Evolutionary conservation across 1,140 invertebrate genomes (phyloP).

Genomic region (Philopotamus ludificatus): DNA sequence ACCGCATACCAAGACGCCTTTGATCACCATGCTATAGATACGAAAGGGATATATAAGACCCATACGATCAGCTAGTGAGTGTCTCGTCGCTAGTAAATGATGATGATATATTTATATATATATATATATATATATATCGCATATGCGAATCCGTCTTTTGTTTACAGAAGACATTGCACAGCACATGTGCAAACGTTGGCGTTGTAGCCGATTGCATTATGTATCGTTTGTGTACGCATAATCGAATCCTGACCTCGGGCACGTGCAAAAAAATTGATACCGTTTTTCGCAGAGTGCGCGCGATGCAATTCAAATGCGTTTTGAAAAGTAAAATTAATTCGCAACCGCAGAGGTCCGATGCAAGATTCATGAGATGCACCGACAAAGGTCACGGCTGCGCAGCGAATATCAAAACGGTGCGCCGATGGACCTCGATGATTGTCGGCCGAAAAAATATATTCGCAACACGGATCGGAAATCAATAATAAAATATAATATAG

Average conservation of each 20-base stretch:
- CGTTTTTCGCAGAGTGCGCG: not conserved
- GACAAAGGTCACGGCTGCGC: slow-evolving; percentile 18
- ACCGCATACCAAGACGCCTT: too few species aligned
- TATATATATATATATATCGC: too few species aligned
- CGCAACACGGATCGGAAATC: not conserved
- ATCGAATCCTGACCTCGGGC: slow-evolving; percentile 6
- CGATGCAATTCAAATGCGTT: slow-evolving; percentile 2
- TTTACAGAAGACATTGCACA: too few species aligned
- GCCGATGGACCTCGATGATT: too few species aligned
- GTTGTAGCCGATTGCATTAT: not conserved
- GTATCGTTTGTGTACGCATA: not conserved
- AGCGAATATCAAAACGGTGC: not conserved
- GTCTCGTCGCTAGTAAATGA: too few species aligned
- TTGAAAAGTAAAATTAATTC: slow-evolving; percentile 25
- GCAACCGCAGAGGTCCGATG: not conserved
- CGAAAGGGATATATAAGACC: too few species aligned
- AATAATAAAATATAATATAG: too few species aligned
- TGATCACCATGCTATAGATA: too few species aligned
- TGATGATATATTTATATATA: too few species aligned
- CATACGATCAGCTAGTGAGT: too few species aligned
- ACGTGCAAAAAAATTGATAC: not conserved
- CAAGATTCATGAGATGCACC: slow-evolving; percentile 22
- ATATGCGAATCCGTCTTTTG: too few species aligned
- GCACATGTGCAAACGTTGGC: not conserved
- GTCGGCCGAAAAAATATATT: not conserved